Evolutionary conservation across 92 coral and sea anemone species (phyloP).

Genomic region (Heliopora coerulea): DNA sequence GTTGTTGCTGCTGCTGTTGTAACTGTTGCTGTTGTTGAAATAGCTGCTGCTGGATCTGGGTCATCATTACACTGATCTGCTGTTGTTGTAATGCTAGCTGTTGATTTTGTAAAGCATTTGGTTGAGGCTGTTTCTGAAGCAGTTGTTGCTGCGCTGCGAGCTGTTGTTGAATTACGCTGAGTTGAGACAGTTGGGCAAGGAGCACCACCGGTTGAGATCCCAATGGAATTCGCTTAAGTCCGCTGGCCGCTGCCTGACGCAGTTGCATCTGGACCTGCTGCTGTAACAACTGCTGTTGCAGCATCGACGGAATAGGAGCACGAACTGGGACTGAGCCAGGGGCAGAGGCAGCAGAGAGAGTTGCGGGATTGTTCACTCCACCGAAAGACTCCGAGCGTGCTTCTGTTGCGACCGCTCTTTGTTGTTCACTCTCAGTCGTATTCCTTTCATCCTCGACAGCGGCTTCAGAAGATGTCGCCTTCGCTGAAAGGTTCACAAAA

Average conservation of each 20-base stretch:
- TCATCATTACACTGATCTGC: constrained; percentile 77
- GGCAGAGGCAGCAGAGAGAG: constrained; percentile 41
- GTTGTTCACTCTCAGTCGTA: neutral
- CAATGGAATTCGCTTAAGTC: constrained; percentile 79
- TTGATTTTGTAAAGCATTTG: constrained; percentile 73
- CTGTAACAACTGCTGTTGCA: constrained; percentile 80
- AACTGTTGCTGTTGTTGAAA: constrained; percentile 59
- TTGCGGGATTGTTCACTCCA: constrained; percentile 22
- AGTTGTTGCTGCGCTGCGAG: constrained; percentile 81
- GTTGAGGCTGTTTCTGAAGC: constrained; percentile 65
- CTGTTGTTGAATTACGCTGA: constrained; percentile 88
- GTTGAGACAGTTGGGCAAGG: constrained; percentile 82
- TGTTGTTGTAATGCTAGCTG: constrained; percentile 49
- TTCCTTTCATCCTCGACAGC: constrained; percentile 20
- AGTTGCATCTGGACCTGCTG: constrained; percentile 86
- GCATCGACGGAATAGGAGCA: constrained; percentile 64
- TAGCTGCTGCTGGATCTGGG: constrained; percentile 72
- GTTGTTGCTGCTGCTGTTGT: constrained; percentile 53
- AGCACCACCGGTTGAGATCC: constrained; percentile 81
- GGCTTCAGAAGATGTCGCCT: constrained; percentile 4
- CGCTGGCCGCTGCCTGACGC: constrained; percentile 87
- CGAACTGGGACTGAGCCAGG: constrained; percentile 64
- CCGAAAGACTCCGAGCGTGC: constrained; percentile 21
- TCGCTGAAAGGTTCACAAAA: neutral
- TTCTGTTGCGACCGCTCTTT: neutral